Evolutionary conservation across 2,888 invertebrate species (phyloP), one percentile per base, ranked within the genome.

Genomic region (Pristionchus fissidentatus): DNA sequence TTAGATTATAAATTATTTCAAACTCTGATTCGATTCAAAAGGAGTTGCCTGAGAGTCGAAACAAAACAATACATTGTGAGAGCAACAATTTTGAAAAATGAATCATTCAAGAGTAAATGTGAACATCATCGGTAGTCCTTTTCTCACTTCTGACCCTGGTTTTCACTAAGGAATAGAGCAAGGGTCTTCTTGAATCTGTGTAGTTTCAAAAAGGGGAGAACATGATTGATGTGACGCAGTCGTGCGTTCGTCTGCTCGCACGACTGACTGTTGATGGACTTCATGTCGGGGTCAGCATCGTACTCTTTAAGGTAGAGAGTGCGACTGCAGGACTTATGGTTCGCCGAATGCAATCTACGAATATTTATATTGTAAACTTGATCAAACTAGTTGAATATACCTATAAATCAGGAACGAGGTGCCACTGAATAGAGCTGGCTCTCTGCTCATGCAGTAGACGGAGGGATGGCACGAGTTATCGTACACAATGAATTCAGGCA

Each of bases 321-420:
- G n/a, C 55, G 55, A 57, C 22, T n/a, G 55, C 55, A 57, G 26
- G 55, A n/a, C n/a, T 57, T 57, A 57, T 57, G 55, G n/a, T 57
- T 57, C n/a, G 22, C 26, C n/a, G 32, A 19, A 26, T 66, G 66
- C 13, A 66, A 32, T 32, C 35, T 32, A 66, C 1, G 22, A 15
- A 35, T 32, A 10, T 26, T 8, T 32, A 66, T 32, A 15, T 3
- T 32, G 38, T 66, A n/a, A 32, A 49, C 52, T 19, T 49, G 19
- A n/a, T n/a, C n/a, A n/a, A n/a, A n/a, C 55, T 1, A 15, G 55
- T 8, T 8, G 7, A n/a, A 7, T n/a, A 15, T n/a, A 57, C 55
- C 66, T 38, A 35, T 32, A 8, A 3, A 66, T 66, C 15, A 66
- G 38, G 35, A 66, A 66, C 19, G 13, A 15, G 52, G 66, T 66